Base-by-base conservation (phyloP, 2,113 vertebrate species). In the Heterotilapia buettikoferi region DNA sequence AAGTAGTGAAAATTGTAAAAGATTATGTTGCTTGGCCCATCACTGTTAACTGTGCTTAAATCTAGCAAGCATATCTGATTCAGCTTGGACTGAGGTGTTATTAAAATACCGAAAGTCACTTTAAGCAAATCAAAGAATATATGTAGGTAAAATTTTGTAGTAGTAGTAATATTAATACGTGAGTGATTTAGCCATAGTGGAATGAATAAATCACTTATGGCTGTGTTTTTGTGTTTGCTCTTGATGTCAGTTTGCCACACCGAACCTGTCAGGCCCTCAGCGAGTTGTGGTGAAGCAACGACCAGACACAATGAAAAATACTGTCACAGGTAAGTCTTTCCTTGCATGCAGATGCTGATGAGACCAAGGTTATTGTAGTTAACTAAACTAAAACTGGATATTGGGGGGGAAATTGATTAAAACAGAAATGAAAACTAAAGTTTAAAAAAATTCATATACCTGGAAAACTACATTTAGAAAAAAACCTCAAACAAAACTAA, bases 261-360 rank as follows among this genome's bases (percentile, higher is more conserved):
- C 92, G 0, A 93, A 76, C 40, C 80, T 61, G 38, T 3, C 78
- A 21, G 92, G 93, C 14, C 94, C 95, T 7, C 96, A 96, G 61
- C 94, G 94, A 66, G 89, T 96, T 86, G 90, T 78, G 71, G 88
- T 93, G 63, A 95, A 94, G 78, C 92, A 92, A 26, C 85, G 71
- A n/a, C 7, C 26, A 45, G 94, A 92, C 4, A 26, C 83, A 18
- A 86, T 87, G 45, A 94, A 84, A 88, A 91, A 54, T 76, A 52
- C 78, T 2, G 26, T 91, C 61, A 80, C 92, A 91, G 95, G 95
- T 96, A 89, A 85, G 14, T 5, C n/a, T 4, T 21, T 50, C 4
- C 10, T 63, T 3, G 1, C 4, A 19, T 21, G 10, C 8, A 79
- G 4, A 63, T 3, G 6, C 2, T 6, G 8, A 29, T 50, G 19